Percentiles rank a stretch among this genome's conserved stretches.
Conservation (phyloP, 2,888 invertebrate species). For the Dryomyza anilis region DNA sequence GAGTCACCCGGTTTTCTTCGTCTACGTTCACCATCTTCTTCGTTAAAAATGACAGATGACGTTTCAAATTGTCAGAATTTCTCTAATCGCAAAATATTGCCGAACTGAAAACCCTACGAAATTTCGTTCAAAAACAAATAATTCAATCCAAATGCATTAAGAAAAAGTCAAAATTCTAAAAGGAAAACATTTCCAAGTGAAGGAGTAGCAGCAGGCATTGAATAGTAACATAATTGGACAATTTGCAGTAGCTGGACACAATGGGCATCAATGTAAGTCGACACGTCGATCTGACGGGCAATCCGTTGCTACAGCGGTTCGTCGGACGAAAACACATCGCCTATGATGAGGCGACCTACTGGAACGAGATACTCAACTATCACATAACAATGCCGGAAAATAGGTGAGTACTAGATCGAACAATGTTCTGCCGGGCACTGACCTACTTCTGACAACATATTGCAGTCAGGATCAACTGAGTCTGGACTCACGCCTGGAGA, state of each 20-base stretch:
- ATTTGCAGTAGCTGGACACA: constrained; percentile 14
- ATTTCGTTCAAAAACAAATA: no score
- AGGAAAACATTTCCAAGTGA: background rate
- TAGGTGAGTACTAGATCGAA: no score
- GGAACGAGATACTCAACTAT: constrained; percentile 92
- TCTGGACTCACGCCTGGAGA: constrained; percentile 80
- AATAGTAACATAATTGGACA: background rate
- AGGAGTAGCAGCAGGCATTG: background rate
- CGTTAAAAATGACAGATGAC: no score
- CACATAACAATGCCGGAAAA: constrained; percentile 82
- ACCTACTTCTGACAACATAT: no score
- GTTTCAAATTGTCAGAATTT: constrained; percentile 34
- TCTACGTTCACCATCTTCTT: no score
- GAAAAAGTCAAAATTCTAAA: background rate
- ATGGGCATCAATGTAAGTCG: constrained; percentile 86
- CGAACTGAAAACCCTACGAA: background rate
- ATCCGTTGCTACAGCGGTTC: constrained; percentile 80
- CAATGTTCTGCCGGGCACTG: background rate
- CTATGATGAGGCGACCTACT: constrained; percentile 88
- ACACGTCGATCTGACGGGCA: constrained; percentile 78
- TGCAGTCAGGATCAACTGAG: constrained; percentile 78
- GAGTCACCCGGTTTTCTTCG: no score
- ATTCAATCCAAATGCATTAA: background rate
- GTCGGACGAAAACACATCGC: constrained; percentile 74
- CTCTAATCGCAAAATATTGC: background rate